Percentiles rank a stretch among this genome's conserved stretches.
Conservation (phyloP, 2,797 vertebrate species). For the Anabas testudineus region DNA sequence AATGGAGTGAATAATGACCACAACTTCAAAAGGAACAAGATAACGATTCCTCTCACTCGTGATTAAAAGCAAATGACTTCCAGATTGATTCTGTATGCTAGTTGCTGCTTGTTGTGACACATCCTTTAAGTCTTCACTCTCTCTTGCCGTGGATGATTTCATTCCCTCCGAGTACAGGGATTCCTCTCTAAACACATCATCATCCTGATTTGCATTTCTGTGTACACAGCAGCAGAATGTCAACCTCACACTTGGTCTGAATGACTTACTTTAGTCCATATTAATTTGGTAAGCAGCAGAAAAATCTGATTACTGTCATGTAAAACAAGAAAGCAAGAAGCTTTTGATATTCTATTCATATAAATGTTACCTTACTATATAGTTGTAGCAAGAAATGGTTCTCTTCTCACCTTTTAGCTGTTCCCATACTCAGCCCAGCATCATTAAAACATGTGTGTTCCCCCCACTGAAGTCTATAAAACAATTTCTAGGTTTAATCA, state of each 20-base stretch:
- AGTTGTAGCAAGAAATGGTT: slow-evolving; percentile 20
- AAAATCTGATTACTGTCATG: neutral
- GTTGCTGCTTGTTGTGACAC: slow-evolving; percentile 29
- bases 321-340: slow-evolving; percentile 4
- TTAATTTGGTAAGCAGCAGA: neutral
- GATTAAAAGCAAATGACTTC: slow-evolving; percentile 16
- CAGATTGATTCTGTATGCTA: slow-evolving; percentile 16
- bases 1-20: slow-evolving; percentile 6
- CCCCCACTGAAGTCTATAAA: slow-evolving; percentile 46
- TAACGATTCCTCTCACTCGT: slow-evolving; percentile 14
- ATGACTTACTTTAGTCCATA: neutral
- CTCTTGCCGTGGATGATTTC: slow-evolving; percentile 48
- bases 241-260: slow-evolving; percentile 17
- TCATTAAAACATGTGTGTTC: slow-evolving; percentile 64
- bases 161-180: slow-evolving; percentile 47
- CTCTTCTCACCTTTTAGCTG: slow-evolving; percentile 84
- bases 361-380: neutral
- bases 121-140: slow-evolving; percentile 17
- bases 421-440: slow-evolving; percentile 82
- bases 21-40: slow-evolving; percentile 17
- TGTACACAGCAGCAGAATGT: slow-evolving; percentile 31
- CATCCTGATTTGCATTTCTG: slow-evolving; percentile 36
- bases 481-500: slow-evolving; percentile 21
- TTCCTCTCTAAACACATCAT: slow-evolving; percentile 63
- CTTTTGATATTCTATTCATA: neutral